Conservation (phyloP, 2,113 vertebrate species). For the Zosterops borbonicus region DNA sequence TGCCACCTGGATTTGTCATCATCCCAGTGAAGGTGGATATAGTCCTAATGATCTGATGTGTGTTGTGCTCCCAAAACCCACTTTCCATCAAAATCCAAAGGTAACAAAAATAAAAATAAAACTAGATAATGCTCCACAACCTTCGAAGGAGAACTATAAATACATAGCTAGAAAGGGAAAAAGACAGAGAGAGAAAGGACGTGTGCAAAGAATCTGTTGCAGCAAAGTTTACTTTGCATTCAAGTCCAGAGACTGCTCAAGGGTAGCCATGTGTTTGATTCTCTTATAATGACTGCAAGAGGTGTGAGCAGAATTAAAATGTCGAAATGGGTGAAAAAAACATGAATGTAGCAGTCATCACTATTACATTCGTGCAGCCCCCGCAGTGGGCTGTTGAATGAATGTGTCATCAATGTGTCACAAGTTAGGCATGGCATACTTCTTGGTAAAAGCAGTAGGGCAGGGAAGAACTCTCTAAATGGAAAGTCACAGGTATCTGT, state of each 20-base stretch:
- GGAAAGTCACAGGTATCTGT: background rate
- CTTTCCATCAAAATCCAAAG: constrained; percentile 1
- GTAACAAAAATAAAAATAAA: background rate
- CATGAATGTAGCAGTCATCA: background rate
- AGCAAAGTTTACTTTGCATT: background rate
- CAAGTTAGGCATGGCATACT: background rate
- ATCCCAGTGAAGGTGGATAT: background rate
- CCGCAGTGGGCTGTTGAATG: rapidly evolving
- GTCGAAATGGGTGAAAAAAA: background rate
- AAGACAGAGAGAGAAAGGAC: background rate
- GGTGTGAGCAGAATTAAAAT: background rate
- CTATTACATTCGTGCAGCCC: background rate
- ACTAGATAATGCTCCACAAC: background rate
- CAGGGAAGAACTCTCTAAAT: background rate
- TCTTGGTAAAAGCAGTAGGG: background rate
- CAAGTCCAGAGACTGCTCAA: background rate
- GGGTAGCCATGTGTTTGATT: background rate
- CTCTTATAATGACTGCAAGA: background rate
- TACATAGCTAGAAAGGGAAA: background rate
- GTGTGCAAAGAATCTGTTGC: background rate
- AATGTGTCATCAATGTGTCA: background rate
- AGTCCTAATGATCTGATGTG: background rate
- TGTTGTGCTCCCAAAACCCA: background rate
- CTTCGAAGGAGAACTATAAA: background rate
- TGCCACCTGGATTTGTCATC: constrained; percentile 10